Evolutionary conservation across 2,113 vertebrate species (phyloP).

Genomic region (Pollimyrus isidori): DNA sequence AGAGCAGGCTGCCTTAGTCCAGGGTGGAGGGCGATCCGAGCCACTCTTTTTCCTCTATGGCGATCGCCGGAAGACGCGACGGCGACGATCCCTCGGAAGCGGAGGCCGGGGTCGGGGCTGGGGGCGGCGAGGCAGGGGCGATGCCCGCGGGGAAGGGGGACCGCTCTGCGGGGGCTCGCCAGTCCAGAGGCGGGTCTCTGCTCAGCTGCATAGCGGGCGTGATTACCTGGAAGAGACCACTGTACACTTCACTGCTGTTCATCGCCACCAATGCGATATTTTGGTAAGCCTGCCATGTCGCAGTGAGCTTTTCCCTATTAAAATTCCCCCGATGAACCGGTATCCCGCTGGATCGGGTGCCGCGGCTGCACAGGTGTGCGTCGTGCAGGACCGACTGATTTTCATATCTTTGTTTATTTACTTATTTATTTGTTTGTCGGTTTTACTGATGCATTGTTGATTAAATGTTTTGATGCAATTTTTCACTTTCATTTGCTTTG

Average conservation of each 20-base stretch:
- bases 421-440: neutral
- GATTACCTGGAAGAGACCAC: conserved; percentile 69
- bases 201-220: conserved; percentile 34
- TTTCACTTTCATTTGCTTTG: conserved; percentile 6
- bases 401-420: neutral
- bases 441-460: neutral
- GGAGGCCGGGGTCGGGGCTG: neutral
- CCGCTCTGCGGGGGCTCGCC: neutral
- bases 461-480: neutral
- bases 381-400: neutral
- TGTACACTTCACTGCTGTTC: conserved; percentile 64
- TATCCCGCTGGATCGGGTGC: neutral
- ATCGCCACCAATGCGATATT: conserved; percentile 70
- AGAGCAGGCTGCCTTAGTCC: conserved; percentile 34
- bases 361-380: neutral
- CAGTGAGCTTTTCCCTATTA: conserved; percentile 27
- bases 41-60: conserved; percentile 28
- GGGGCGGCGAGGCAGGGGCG: conserved; percentile 12
- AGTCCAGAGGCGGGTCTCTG: neutral
- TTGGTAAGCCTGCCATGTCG: conserved; percentile 63
- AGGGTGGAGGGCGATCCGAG: conserved; percentile 15
- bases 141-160: conserved; percentile 20
- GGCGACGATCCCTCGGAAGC: conserved; percentile 20
- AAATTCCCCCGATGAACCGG: neutral
- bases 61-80: conserved; percentile 32